A percentile compares a stretch with the other conserved stretches of the same genome.
These are phyloP conservation scores for Thamnophis sirtalis DNA, from an alignment of 2,113 vertebrate species.

Conservation along the genomic window DNA sequence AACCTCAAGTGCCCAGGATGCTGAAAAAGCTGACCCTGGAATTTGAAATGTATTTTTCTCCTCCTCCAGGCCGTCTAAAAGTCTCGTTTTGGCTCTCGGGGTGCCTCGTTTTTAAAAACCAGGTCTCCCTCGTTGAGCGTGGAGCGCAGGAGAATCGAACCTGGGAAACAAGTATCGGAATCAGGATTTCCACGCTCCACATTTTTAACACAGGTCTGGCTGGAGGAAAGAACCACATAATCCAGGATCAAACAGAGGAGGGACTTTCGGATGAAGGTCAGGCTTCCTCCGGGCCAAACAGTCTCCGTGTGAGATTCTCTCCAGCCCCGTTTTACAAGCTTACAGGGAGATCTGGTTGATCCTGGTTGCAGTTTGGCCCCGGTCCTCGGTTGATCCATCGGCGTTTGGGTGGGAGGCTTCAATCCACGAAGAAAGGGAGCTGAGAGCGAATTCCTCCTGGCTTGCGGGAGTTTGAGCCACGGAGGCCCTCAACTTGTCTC, in stretches of 20 bases:
- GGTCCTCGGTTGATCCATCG: neutral
- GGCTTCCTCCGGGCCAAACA: neutral
- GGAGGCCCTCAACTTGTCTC: neutral
- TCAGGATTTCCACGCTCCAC: neutral
- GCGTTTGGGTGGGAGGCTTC: neutral
- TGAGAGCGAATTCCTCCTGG: neutral
- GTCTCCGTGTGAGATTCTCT: neutral
- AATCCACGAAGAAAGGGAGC: neutral
- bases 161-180: neutral
- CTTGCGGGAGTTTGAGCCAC: neutral
- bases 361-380: neutral
- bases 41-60: neutral
- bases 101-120: neutral
- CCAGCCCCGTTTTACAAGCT: neutral
- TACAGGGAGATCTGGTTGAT: neutral
- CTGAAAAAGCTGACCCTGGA: neutral
- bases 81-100: too few species aligned
- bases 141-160: neutral
- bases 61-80: neutral
- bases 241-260: neutral
- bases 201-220: neutral
- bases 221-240: neutral
- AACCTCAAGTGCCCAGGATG: rapidly evolving
- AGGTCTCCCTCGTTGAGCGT: too few species aligned
- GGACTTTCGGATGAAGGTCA: neutral